Evolutionary conservation across 2,888 invertebrate genomes (phyloP).

Genomic region (Gortyna flavago): DNA sequence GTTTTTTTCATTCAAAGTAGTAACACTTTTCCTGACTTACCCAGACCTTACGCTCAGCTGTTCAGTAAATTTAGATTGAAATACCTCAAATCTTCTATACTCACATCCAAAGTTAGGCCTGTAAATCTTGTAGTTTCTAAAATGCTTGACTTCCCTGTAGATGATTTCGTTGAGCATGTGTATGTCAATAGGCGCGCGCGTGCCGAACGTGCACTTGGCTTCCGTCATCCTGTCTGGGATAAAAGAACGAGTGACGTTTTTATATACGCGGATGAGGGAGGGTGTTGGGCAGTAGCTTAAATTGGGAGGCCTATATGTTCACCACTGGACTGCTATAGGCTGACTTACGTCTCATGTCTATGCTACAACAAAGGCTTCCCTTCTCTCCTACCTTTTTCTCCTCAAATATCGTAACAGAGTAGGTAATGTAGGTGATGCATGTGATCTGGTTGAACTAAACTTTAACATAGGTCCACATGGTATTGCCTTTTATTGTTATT

Average conservation of each 20-base stretch:
- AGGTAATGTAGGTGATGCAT: background rate
- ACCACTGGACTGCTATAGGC: background rate
- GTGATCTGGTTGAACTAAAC: background rate
- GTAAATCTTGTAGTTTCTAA: constrained; percentile 86
- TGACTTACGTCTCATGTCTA: no score
- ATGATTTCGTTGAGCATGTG: constrained; percentile 87
- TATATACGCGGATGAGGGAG: background rate
- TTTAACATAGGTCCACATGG: background rate
- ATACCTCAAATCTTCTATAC: constrained; percentile 60
- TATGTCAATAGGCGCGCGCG: constrained; percentile 83
- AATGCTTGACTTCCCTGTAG: constrained; percentile 83
- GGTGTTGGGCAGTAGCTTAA: background rate
- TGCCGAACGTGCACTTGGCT: constrained; percentile 82
- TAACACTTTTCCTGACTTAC: background rate
- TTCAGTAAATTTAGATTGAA: background rate
- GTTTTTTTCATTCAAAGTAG: no score
- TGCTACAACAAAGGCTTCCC: no score
- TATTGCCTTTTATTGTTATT: background rate
- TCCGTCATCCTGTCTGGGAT: constrained; percentile 60
- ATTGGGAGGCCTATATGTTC: background rate
- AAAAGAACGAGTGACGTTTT: background rate
- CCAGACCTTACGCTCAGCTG: background rate
- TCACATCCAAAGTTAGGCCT: constrained; percentile 86
- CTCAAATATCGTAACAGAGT: background rate
- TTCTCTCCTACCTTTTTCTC: no score